phyloP scores from a whole-genome alignment of 1,140 invertebrate genomes.

The Uloborus diversus region DNA sequence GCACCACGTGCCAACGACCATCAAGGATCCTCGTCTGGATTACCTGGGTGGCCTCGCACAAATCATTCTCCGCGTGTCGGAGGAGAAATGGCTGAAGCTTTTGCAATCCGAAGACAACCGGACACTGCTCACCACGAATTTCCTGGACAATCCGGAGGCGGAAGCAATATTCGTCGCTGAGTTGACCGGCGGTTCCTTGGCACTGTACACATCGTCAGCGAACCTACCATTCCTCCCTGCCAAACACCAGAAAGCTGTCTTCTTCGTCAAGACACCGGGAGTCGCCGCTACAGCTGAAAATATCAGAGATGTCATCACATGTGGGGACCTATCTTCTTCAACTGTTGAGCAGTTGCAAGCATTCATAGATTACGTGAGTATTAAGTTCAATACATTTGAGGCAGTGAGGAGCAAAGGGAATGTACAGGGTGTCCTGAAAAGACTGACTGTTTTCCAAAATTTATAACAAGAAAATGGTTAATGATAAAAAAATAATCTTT shows the following conservation, averaged over 20 bases:
- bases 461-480: no score
- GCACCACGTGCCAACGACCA: not conserved
- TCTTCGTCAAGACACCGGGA: conserved; percentile 81
- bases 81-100: conserved; percentile 38
- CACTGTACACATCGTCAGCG: not conserved
- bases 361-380: conserved; percentile 84
- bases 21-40: not conserved
- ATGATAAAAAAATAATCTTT: no score
- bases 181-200: not conserved
- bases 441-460: no score
- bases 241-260: conserved; percentile 77
- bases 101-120: conserved; percentile 7
- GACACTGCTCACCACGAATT: not conserved
- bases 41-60: conserved; percentile 23
- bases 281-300: conserved; percentile 78
- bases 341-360: conserved; percentile 90
- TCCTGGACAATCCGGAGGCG: conserved; percentile 14
- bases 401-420: no score
- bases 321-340: conserved; percentile 87
- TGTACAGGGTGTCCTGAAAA: no score
- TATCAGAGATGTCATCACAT: conserved; percentile 77
- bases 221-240: conserved; percentile 15
- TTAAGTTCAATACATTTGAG: no score
- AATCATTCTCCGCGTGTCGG: conserved; percentile 1
- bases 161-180: conserved; percentile 18